These are phyloP conservation scores for Nannobrachium achirus DNA, from an alignment of 2,113 vertebrate species.

Conservation along the genomic window DNA sequence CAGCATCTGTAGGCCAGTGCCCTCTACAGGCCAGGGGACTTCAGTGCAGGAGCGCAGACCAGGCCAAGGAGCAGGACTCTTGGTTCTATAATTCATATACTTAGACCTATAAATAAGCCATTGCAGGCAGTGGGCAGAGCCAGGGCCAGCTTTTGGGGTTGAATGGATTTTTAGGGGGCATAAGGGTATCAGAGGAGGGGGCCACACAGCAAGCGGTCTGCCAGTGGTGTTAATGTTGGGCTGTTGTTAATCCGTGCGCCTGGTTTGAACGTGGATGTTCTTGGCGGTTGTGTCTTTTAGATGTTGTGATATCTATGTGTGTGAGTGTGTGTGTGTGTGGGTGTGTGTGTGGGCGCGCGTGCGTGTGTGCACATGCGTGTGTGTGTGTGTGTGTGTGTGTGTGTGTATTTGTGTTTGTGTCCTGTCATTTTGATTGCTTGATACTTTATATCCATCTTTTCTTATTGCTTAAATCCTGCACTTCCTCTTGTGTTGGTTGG, in stretches of 20 bases:
- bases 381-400: conserved; percentile 25
- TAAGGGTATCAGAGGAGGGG: conserved; percentile 57
- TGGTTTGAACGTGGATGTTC: conserved; percentile 72
- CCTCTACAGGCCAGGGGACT: conserved; percentile 54
- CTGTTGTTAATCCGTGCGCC: conserved; percentile 77
- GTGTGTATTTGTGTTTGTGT: conserved; percentile 51
- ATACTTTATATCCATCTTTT: conserved; percentile 58
- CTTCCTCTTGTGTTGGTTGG: conserved; percentile 53
- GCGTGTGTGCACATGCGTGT: conserved; percentile 16
- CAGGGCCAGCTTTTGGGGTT: conserved; percentile 2
- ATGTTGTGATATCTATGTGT: conserved; percentile 49
- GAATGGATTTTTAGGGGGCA: conserved; percentile 28
- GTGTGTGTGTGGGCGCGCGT: conserved; percentile 11
- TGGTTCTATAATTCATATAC: not conserved
- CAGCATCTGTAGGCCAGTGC: conserved; percentile 62
- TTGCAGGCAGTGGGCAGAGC: not conserved
- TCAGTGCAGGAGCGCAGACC: conserved; percentile 68
- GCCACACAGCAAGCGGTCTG: conserved; percentile 68
- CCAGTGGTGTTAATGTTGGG: conserved; percentile 76
- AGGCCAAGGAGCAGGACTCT: conserved; percentile 57
- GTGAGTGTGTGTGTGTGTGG: conserved; percentile 15
- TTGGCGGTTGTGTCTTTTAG: conserved; percentile 52
- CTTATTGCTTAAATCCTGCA: conserved; percentile 57
- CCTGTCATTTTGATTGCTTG: conserved; percentile 66
- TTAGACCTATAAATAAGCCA: no score